Evolutionary conservation across 2,113 vertebrate genomes (phyloP).

Genomic region (Nesoenas mayeri): DNA sequence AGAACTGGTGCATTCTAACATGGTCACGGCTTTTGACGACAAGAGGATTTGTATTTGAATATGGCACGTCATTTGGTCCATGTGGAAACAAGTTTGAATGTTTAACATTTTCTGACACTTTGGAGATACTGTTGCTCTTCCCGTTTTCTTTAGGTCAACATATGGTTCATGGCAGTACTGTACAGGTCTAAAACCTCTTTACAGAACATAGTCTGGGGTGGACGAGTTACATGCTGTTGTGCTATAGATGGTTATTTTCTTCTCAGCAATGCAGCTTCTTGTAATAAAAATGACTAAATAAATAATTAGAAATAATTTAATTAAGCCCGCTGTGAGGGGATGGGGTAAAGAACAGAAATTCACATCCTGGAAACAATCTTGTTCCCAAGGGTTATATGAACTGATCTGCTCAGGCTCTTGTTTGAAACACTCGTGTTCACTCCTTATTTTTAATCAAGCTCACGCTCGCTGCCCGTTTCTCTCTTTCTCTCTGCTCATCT

Average conservation of each 20-base stretch:
- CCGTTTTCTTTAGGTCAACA: too few species aligned
- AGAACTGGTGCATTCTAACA: too few species aligned
- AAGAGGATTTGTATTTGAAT: too few species aligned
- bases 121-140: too few species aligned
- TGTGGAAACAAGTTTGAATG: too few species aligned
- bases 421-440: not conserved
- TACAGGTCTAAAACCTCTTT: too few species aligned
- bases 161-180: too few species aligned
- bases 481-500: not conserved
- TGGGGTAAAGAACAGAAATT: not conserved
- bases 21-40: too few species aligned
- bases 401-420: not conserved
- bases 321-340: not conserved
- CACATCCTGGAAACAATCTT: not conserved
- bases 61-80: too few species aligned
- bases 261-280: not conserved
- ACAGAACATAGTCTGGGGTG: too few species aligned
- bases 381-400: conserved; percentile 8
- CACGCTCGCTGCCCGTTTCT: not conserved
- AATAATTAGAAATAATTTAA: conserved; percentile 20
- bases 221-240: not conserved
- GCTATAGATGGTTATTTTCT: not conserved
- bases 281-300: conserved; percentile 6
- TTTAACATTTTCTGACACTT: too few species aligned
- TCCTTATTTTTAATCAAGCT: conserved; percentile 25